These are phyloP conservation scores for Ctenopoma multispine DNA, from an alignment of 2,797 vertebrate genomes.

Conservation along the genomic window DNA sequence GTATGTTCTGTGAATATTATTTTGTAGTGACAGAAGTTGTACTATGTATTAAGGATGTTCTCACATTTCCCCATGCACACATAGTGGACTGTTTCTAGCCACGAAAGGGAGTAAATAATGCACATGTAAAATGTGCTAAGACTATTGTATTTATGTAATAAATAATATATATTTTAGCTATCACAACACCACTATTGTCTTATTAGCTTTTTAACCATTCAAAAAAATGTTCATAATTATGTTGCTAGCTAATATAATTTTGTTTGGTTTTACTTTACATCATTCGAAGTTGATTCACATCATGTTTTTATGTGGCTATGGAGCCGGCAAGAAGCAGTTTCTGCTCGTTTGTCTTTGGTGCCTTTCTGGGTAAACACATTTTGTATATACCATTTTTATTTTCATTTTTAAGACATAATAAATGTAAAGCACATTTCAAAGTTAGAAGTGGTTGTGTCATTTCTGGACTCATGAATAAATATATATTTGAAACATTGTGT, in stretches of 20 bases:
- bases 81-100: constrained; percentile 61
- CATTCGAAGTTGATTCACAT: constrained; percentile 25
- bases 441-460: constrained; percentile 52
- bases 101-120: constrained; percentile 74
- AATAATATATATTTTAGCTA: constrained; percentile 87
- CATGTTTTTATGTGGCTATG: constrained; percentile 48
- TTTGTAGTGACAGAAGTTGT: constrained; percentile 59
- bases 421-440: constrained; percentile 80
- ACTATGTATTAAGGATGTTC: constrained; percentile 60
- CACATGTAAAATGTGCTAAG: constrained; percentile 68
- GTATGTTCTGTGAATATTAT: constrained; percentile 64
- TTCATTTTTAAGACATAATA: constrained; percentile 77
- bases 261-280: constrained; percentile 47
- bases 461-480: constrained; percentile 52
- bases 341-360: constrained; percentile 75
- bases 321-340: constrained; percentile 56
- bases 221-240: constrained; percentile 66
- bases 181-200: constrained; percentile 87
- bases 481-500: constrained; percentile 42
- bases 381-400: constrained; percentile 75
- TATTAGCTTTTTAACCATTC: constrained; percentile 80
- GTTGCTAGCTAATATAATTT: constrained; percentile 33
- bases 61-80: constrained; percentile 69
- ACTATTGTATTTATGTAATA: constrained; percentile 84
- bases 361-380: constrained; percentile 80